Evolutionary conservation across 2,797 vertebrate species (phyloP), one percentile per base, ranked within the genome.

Genomic region (Moxostoma hubbsi): DNA sequence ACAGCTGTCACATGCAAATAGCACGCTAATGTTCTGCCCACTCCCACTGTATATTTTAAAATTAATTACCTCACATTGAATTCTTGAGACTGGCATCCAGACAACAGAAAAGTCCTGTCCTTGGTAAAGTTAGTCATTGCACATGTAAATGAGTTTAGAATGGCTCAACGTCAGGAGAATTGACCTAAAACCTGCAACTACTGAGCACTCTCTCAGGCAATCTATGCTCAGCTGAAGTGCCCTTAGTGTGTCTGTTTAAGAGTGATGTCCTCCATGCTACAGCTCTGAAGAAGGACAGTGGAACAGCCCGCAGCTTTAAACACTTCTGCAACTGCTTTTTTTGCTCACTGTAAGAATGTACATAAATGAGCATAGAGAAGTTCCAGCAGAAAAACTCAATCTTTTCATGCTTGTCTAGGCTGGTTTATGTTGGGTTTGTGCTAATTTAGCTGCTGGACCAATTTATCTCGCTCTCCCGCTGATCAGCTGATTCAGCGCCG

Each of bases 161-260:
- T 69, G 62, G 65, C 61, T 66, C 50, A 57, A 58, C 9, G 36
- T 62, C 15, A 55, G 10, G 5, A 75, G 66, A 47, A 71, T 46
- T 67, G 73, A 63, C 69, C 66, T 49, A 68, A 77, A 58, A 78
- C 43, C 3, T 13, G 24, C 46, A 73, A 65, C 68, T 57, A 50
- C 59, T 51, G 13, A 55, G 36, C 59, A 5, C 46, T 72, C 55
- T 75, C 63, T 68, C 57, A 57, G 1, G 71, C 66, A 45, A 47
- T 63, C 63, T 49, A 72, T 72, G 51, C 61, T 73, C 9, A 36
- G 69, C 72, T 84, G 67, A 82, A 84, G 72, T 64, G 63, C 47
- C 57, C 69, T 71, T n/a, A 12, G 15, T 77, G 62, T 76, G 67
- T 43, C 11, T 66, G 67, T 43, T 75, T 59, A 71, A 75, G 53